Evolutionary conservation across 2,888 invertebrate genomes (phyloP), one percentile per base, ranked within the genome.

Genomic region (Spodoptera exigua): DNA sequence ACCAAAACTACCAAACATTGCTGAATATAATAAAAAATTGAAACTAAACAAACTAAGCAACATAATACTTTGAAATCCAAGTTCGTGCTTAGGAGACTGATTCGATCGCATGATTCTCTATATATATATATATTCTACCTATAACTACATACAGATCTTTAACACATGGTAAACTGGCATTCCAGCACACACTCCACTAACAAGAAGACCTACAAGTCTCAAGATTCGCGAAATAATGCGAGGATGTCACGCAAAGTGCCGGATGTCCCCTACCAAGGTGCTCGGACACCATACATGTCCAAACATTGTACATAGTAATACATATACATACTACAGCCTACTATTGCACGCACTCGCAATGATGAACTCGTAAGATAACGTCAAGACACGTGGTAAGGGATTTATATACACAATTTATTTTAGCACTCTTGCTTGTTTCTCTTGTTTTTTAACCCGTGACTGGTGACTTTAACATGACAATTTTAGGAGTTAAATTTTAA

Each of bases 191-290:
- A 63, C 43, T 56, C 37, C 56, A 52, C n/a, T 61, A 59, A 59
- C 52, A 64, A 65, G 72, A 80, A 78, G 64, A 66, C 74, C 61
- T 72, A 74, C 69, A 70, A 71, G 49, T 59, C 55, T 52, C 14
- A 52, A 58, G 57, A 70, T 57, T 55, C 44, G 52, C 49, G 54
- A 59, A 60, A 66, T 81, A 77, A 79, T 75, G 76, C 58, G 64
- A 47, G 65, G 58, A 64, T 68, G 56, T 76, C 80, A 82, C 79
- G 82, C 81, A 63, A 79, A 63, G 49, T 66, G 70, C 75, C 74
- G 77, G 82, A 81, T 74, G 73, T 70, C 52, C 47, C 69, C 48
- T 14, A 14, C 61, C 13, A 47, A 44, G 53, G 45, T 41, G 37
- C 46, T 18, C 69, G 52, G 64, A 69, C 76, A 64, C 61, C 64